phyloP scores from a whole-genome alignment of 2,888 invertebrate species.

The Diadromus collaris region DNA sequence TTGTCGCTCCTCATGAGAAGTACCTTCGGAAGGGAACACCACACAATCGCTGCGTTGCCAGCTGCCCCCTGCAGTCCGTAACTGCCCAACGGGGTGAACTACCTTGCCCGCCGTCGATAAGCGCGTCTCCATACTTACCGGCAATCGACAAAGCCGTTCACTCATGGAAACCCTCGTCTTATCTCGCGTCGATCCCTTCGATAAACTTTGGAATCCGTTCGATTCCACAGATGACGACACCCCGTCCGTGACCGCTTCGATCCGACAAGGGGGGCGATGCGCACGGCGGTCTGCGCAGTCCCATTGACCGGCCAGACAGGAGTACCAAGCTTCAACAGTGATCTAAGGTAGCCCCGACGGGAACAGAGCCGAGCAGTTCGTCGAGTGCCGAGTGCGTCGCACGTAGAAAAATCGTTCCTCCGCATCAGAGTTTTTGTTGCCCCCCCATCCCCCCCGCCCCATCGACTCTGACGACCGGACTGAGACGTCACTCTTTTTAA shows the following conservation, averaged over 20 bases:
- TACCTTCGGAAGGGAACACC: not conserved
- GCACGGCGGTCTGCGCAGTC: conserved; percentile 75
- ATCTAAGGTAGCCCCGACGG: conserved; percentile 75
- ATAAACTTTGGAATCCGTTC: not conserved
- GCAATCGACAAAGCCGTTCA: not conserved
- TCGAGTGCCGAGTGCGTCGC: conserved; percentile 60
- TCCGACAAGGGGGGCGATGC: conserved; percentile 68
- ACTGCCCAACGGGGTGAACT: not conserved
- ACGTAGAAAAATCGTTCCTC: conserved; percentile 54
- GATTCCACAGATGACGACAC: conserved; percentile 75
- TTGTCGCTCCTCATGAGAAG: not conserved
- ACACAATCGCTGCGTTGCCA: not conserved
- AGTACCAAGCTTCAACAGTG: conserved; percentile 72
- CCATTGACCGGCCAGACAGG: conserved; percentile 76
- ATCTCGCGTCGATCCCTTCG: not conserved
- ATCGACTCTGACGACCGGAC: conserved; percentile 23
- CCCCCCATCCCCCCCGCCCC: conserved; percentile 26
- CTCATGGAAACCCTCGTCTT: conserved; percentile 7
- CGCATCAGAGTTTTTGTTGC: conserved; percentile 26
- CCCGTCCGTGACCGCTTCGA: conserved; percentile 67
- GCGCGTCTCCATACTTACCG: conserved; percentile 6
- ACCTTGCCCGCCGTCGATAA: not conserved
- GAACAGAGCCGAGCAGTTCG: conserved; percentile 63
- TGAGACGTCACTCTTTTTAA: conserved; percentile 27
- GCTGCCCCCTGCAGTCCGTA: not conserved